A percentile compares a stretch with the other conserved stretches of the same genome.
phyloP scores from a whole-genome alignment of 2,797 vertebrate species.

The Cyclopterus lumpus region DNA sequence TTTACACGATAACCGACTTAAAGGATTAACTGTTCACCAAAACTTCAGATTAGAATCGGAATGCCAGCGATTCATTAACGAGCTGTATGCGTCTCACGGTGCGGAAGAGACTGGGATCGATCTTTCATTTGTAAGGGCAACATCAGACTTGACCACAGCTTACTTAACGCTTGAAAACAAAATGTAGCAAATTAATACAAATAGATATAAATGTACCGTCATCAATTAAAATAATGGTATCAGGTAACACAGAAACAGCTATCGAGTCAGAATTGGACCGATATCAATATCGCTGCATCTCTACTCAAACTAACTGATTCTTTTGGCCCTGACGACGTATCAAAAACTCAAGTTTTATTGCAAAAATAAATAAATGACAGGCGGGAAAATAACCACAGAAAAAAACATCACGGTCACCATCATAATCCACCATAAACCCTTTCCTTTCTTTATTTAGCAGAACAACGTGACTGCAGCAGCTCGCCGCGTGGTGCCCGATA shows the following conservation, averaged over 20 bases:
- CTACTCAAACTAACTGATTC: background rate
- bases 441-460: slow-evolving; percentile 25
- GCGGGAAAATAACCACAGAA: background rate
- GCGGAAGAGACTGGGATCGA: too few relatives aligned
- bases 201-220: background rate
- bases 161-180: background rate
- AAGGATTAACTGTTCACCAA: background rate
- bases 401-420: background rate
- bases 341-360: background rate
- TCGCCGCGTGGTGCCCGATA: slow-evolving; percentile 55
- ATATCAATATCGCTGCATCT: too few relatives aligned
- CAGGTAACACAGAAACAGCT: background rate
- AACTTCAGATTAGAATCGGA: background rate
- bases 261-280: background rate
- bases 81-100: too few relatives aligned
- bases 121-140: too few relatives aligned
- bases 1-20: background rate
- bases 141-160: too few relatives aligned
- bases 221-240: background rate
- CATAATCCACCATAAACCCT: background rate
- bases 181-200: background rate
- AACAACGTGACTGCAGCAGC: slow-evolving; percentile 35
- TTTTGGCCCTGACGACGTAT: background rate
- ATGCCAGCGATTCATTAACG: background rate
- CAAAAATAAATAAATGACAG: background rate